These are phyloP conservation scores for Vanessa cardui DNA, from an alignment of 2,888 invertebrate genomes.

Conservation along the genomic window DNA sequence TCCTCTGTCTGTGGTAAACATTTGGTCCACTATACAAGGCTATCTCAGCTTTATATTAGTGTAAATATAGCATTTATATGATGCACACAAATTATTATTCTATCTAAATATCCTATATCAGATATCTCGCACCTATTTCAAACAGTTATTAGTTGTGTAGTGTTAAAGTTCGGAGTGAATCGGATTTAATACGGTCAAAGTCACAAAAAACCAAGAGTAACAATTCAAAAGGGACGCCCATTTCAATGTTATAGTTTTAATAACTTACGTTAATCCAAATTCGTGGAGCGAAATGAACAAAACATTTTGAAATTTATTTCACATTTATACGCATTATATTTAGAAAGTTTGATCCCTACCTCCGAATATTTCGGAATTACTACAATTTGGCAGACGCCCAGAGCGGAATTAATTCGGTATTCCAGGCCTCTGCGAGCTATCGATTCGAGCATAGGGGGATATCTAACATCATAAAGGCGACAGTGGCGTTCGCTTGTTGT, in stretches of 20 bases:
- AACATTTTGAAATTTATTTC: constrained; percentile 7
- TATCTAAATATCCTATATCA: too few relatives aligned
- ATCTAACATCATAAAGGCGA: background rate
- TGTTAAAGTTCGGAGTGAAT: too few relatives aligned
- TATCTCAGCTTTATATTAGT: too few relatives aligned
- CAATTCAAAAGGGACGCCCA: background rate
- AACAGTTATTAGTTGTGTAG: too few relatives aligned
- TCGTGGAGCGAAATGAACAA: background rate
- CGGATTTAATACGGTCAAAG: background rate
- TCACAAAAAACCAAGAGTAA: background rate
- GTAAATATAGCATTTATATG: too few relatives aligned
- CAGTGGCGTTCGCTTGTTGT: too few relatives aligned
- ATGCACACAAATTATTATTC: too few relatives aligned
- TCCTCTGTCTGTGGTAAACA: too few relatives aligned
- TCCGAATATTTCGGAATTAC: constrained; percentile 7
- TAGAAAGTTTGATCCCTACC: background rate
- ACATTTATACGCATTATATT: background rate
- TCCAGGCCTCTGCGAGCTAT: constrained; percentile 2
- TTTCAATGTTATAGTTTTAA: background rate
- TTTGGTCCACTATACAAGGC: too few relatives aligned
- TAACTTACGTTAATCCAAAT: background rate
- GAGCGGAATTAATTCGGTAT: constrained; percentile 7
- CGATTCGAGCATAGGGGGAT: background rate
- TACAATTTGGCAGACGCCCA: constrained; percentile 8
- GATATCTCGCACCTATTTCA: too few relatives aligned